These are phyloP conservation scores for Leptarthrus brevirostris DNA, from an alignment of 2,888 invertebrate genomes.

Conservation along the genomic window DNA sequence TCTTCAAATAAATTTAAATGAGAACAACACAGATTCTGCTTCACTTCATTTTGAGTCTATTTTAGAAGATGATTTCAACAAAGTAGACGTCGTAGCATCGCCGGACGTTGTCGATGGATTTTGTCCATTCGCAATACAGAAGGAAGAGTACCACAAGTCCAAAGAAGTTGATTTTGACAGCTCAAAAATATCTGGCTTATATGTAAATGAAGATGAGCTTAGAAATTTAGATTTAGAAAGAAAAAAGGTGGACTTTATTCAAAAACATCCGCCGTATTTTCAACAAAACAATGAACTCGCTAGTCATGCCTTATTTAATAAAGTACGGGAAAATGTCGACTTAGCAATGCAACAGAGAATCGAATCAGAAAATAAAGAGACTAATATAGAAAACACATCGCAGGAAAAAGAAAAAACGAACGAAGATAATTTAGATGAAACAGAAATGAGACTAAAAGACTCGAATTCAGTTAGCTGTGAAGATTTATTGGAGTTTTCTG, in stretches of 20 bases:
- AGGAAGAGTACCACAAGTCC: constrained; percentile 64
- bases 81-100: constrained; percentile 61
- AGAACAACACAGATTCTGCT: constrained; percentile 61
- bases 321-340: constrained; percentile 65
- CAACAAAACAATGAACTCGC: constrained; percentile 61
- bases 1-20: constrained; percentile 38
- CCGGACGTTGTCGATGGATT: constrained; percentile 67
- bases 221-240: constrained; percentile 63
- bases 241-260: constrained; percentile 57
- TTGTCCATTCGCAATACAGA: constrained; percentile 66
- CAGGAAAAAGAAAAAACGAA: not conserved
- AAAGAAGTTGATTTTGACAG: constrained; percentile 57
- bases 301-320: constrained; percentile 66
- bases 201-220: constrained; percentile 64
- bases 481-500: constrained; percentile 88
- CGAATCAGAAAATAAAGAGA: not conserved
- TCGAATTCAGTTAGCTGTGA: constrained; percentile 91
- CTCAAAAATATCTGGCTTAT: constrained; percentile 61
- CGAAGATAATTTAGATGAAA: constrained; percentile 56
- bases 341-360: constrained; percentile 59
- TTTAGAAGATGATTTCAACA: constrained; percentile 63
- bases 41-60: constrained; percentile 67
- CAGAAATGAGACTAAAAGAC: constrained; percentile 64
- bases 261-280: constrained; percentile 53
- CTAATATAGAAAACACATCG: not conserved